Percentiles rank a stretch among this genome's conserved stretches.
These are phyloP conservation scores for Drosophila grimshawi DNA, from an alignment of 1,140 invertebrate genomes.

Conservation along the genomic window DNA sequence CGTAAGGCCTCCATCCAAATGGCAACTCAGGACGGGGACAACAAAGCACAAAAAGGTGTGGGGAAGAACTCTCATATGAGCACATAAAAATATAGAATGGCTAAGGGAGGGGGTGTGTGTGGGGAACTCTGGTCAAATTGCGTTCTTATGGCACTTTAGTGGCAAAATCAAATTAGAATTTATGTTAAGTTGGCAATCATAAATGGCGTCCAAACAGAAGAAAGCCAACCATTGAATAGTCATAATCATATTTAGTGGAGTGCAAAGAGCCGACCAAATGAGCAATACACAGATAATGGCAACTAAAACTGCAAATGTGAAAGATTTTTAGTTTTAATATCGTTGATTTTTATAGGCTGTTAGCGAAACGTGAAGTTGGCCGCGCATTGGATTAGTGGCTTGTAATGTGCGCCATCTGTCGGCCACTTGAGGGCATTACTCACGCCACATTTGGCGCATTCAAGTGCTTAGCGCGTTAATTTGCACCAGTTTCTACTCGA, in stretches of 20 bases:
- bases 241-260: slow-evolving; percentile 48
- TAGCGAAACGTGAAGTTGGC: neutral
- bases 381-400: slow-evolving; percentile 64
- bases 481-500: slow-evolving; percentile 58
- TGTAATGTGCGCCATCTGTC: slow-evolving; percentile 76
- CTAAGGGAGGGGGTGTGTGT: too few relatives aligned
- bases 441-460: slow-evolving; percentile 80
- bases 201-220: slow-evolving; percentile 54
- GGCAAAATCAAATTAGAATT: slow-evolving; percentile 84
- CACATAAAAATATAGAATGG: slow-evolving; percentile 12
- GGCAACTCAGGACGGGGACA: neutral
- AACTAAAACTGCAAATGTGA: slow-evolving; percentile 1
- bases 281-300: slow-evolving; percentile 29
- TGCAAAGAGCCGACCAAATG: neutral
- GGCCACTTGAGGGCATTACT: slow-evolving; percentile 80
- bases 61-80: neutral
- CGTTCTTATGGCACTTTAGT: slow-evolving; percentile 82
- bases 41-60: neutral
- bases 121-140: slow-evolving; percentile 61
- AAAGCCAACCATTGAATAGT: slow-evolving; percentile 48
- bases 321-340: slow-evolving; percentile 57
- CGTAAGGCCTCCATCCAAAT: slow-evolving; percentile 53
- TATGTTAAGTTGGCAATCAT: slow-evolving; percentile 81
- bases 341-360: slow-evolving; percentile 57
- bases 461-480: slow-evolving; percentile 82